These are phyloP conservation scores for Plodia interpunctella DNA, from an alignment of 1,140 invertebrate species.

Conservation along the genomic window DNA sequence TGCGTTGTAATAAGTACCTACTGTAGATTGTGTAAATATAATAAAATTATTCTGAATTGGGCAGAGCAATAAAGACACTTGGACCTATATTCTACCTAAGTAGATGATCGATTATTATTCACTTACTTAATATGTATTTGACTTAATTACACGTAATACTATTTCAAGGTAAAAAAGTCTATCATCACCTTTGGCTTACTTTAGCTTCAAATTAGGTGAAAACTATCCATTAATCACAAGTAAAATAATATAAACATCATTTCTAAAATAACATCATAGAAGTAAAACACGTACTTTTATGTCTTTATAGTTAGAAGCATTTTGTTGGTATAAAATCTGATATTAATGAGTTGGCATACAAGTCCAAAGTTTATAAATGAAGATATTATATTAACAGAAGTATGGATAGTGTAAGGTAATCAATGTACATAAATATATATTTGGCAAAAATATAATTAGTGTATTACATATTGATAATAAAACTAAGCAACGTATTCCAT, in stretches of 20 bases:
- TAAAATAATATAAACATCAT: not conserved
- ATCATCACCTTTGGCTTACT: too few relatives aligned
- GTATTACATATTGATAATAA: constrained; percentile 22
- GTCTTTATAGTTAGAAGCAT: not conserved
- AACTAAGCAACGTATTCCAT: too few relatives aligned
- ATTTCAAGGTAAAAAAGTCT: too few relatives aligned
- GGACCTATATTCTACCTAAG: too few relatives aligned
- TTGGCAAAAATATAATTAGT: constrained; percentile 26
- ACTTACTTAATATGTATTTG: too few relatives aligned
- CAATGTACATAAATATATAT: constrained; percentile 23
- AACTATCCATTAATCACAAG: not conserved
- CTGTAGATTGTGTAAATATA: not conserved
- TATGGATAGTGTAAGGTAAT: not conserved
- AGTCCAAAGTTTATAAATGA: constrained; percentile 9
- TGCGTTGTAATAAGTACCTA: not conserved
- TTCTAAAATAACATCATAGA: not conserved
- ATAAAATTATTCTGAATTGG: not conserved
- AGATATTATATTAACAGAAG: constrained; percentile 4
- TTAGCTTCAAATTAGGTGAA: too few relatives aligned
- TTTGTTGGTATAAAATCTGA: not conserved
- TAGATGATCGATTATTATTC: too few relatives aligned
- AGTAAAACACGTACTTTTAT: not conserved
- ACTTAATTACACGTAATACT: too few relatives aligned
- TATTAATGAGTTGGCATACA: constrained; percentile 6
- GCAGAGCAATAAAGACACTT: too few relatives aligned